Evolutionary conservation across 2,797 vertebrate species (phyloP).

Genomic region (Chaetophractus vellerosus): DNA sequence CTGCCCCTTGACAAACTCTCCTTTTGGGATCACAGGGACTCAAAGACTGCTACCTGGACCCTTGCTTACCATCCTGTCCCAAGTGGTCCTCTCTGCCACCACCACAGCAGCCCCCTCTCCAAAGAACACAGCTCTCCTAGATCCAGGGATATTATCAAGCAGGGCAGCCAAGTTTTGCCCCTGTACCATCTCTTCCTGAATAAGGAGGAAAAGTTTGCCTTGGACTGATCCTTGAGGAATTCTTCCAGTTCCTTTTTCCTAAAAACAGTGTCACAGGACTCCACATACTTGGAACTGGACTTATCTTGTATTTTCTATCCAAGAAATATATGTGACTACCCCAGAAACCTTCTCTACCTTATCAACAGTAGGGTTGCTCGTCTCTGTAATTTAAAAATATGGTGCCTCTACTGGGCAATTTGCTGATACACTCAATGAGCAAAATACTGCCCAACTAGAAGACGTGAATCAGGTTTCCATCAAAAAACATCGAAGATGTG

Average conservation of each 20-base stretch:
- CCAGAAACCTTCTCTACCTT: conserved; percentile 92
- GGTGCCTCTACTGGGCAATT: conserved; percentile 93
- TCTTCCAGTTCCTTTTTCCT: conserved; percentile 97
- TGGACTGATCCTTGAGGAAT: conserved; percentile 96
- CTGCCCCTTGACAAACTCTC: too few relatives aligned
- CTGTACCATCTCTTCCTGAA: conserved; percentile 95
- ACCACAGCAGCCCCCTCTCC: too few relatives aligned
- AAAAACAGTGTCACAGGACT: conserved; percentile 99
- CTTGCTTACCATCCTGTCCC: too few relatives aligned
- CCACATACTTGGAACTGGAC: conserved; percentile 96
- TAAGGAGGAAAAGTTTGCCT: conserved; percentile 95
- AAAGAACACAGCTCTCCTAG: too few relatives aligned
- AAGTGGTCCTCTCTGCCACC: too few relatives aligned
- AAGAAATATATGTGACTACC: conserved; percentile 97
- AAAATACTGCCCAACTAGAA: too few relatives aligned
- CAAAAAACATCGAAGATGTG: too few relatives aligned
- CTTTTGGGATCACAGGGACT: too few relatives aligned
- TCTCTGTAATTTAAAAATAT: conserved; percentile 94
- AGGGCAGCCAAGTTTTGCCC: conserved; percentile 92
- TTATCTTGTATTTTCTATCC: conserved; percentile 94
- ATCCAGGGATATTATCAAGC: conserved; percentile 88
- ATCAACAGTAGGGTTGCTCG: conserved; percentile 88
- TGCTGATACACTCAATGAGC: conserved; percentile 95
- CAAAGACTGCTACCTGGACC: too few relatives aligned
- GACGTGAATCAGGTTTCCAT: too few relatives aligned